Conservation (phyloP, 2,797 vertebrate genomes). For the Pseudochromis fuscus region DNA sequence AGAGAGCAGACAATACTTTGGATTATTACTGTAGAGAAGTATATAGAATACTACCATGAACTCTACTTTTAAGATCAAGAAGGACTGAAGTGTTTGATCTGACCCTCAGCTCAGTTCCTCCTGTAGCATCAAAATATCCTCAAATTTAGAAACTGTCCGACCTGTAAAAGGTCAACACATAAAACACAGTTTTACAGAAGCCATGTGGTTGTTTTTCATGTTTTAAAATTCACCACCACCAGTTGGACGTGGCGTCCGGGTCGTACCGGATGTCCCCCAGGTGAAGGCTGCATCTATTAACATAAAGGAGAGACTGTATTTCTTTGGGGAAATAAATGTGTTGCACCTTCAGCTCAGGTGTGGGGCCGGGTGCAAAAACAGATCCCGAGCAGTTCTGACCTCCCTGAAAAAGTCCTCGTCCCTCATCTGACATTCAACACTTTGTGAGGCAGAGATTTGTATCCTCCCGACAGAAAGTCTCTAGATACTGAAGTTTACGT, state of each 20-base stretch:
- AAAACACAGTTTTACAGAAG: slow-evolving; percentile 5
- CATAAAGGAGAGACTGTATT: slow-evolving; percentile 26
- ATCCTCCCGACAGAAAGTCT: slow-evolving; percentile 1
- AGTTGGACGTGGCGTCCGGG: background rate
- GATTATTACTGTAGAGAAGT: no score
- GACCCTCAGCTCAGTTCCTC: no score
- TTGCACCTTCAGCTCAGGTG: background rate
- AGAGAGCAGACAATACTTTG: no score
- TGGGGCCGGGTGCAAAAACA: background rate
- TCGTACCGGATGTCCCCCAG: background rate
- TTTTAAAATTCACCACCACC: background rate
- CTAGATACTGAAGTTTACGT: slow-evolving; percentile 2
- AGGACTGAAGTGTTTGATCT: no score
- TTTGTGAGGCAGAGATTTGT: background rate
- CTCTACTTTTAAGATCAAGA: no score
- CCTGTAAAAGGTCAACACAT: slow-evolving; percentile 16
- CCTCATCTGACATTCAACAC: slow-evolving; percentile 8
- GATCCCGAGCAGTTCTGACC: background rate
- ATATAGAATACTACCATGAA: no score
- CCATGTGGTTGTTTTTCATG: background rate
- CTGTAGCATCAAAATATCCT: no score
- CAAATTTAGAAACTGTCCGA: background rate
- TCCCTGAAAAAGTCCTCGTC: background rate
- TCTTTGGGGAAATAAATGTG: slow-evolving; percentile 23
- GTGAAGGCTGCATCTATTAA: slow-evolving; percentile 20